A percentile compares a stretch with the other conserved stretches of the same genome.
Evolutionary conservation across 2,113 vertebrate species (phyloP).

Genomic region (Alosa alosa): DNA sequence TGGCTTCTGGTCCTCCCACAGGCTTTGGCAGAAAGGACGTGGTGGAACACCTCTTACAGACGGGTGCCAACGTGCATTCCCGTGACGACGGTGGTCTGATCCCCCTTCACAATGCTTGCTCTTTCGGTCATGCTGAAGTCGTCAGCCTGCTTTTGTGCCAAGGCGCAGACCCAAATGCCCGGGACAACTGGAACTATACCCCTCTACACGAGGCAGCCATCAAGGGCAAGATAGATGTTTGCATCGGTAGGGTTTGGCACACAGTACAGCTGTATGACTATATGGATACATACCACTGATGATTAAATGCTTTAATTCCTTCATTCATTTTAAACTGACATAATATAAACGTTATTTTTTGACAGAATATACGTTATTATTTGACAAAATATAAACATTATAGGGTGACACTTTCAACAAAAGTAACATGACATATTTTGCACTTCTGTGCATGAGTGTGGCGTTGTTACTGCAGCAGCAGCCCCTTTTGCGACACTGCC

Average conservation of each 20-base stretch:
- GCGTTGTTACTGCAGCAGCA: neutral
- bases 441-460: neutral
- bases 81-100: conserved; percentile 95
- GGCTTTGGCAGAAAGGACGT: conserved; percentile 98
- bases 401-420: neutral
- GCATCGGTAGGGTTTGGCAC: conserved; percentile 82
- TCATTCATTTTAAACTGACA: neutral
- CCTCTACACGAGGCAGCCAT: conserved; percentile 96
- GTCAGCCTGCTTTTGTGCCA: conserved; percentile 93
- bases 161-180: conserved; percentile 94
- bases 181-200: conserved; percentile 99
- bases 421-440: neutral
- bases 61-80: conserved; percentile 94
- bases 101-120: conserved; percentile 95
- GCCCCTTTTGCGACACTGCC: neutral
- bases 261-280: neutral
- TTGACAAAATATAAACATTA: neutral
- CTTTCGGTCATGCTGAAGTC: conserved; percentile 95
- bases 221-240: conserved; percentile 98
- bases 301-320: neutral
- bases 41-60: conserved; percentile 94
- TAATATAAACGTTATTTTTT: neutral
- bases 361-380: no score
- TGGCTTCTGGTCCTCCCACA: conserved; percentile 50
- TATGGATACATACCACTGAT: neutral